Evolutionary conservation across 2,888 invertebrate genomes (phyloP), one percentile per base, ranked within the genome.

Genomic region (Athalia circularis): DNA sequence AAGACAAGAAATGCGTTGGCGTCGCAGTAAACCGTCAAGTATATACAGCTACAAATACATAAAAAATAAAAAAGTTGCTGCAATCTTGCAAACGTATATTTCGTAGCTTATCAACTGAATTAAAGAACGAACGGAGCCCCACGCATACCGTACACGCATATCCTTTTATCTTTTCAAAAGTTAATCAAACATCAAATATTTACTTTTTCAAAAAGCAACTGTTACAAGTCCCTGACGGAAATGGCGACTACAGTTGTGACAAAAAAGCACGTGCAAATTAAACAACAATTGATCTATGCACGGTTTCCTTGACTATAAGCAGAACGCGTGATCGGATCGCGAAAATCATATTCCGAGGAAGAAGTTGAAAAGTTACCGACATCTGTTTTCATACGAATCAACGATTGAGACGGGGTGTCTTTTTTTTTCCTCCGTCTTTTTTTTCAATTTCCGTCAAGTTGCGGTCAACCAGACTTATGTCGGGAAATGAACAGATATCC

Each of bases 171-270:
- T 62, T 57, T 4, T 48, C 75, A 50, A 64, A 29, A 75, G 50
- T 75, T 29, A n/a, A 50, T 61, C 52, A 75, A 75, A 75, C 62
- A 75, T 15, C 29, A 75, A 75, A 75, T 62, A 75, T 75, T 75
- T 75, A 52, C 9, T 29, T 2, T 29, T 75, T 9, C 11, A 8
- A 62, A 75, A 50, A 15, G 50, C 61, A 64, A 75, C 62, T 50
- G 29, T 29, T 29, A 29, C 57, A 45, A 72, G 15, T 72, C 59
- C 47, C n/a, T 64, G 75, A 64, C 62, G 75, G 75, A 75, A 75
- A 75, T 62, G 15, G 62, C 64, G 45, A 50, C 48, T 29, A 29
- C 2, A 29, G 29, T 29, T 29, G 29, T 29, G 29, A 29, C 29
- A 29, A 11, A 61, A 62, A 29, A 75, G 43, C 75, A 64, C 75